Conservation (phyloP, 2,888 invertebrate genomes). For the Nemotelus pantherinus region DNA sequence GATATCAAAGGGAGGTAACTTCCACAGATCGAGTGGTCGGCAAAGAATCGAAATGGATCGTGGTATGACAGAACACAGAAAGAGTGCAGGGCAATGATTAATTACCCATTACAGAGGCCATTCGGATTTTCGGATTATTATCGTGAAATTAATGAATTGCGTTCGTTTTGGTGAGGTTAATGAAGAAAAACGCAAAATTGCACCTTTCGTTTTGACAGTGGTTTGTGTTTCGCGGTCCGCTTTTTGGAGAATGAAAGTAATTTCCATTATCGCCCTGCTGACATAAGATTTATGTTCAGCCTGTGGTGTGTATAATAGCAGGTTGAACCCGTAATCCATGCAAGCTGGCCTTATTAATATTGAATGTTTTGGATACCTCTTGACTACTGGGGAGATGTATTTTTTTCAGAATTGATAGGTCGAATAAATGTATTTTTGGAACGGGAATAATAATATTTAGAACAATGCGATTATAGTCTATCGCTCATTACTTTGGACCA, state of each 20-base stretch:
- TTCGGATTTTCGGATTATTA: slow-evolving; percentile 34
- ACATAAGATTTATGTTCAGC: slow-evolving; percentile 10
- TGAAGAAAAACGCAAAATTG: slow-evolving; percentile 25
- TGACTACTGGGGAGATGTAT: no score
- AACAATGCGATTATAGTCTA: no score
- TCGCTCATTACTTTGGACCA: no score
- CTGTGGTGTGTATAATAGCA: no score
- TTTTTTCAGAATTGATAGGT: no score
- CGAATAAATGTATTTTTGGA: no score
- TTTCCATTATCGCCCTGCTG: background rate
- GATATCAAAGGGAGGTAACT: background rate
- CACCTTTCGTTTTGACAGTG: background rate
- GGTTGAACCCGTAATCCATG: no score
- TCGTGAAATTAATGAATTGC: slow-evolving; percentile 38
- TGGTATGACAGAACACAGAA: background rate
- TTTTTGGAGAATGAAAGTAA: background rate
- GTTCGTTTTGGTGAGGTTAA: slow-evolving; percentile 6
- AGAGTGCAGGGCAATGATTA: slow-evolving; percentile 19
- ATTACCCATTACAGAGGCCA: slow-evolving; percentile 23
- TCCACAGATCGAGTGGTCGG: background rate
- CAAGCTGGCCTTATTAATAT: no score
- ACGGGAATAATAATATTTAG: no score
- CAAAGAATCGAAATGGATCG: background rate
- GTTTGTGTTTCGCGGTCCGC: background rate
- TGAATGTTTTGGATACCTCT: no score